Evolutionary conservation across 2,888 invertebrate genomes (phyloP).

Genomic region (Morinoia aosen): DNA sequence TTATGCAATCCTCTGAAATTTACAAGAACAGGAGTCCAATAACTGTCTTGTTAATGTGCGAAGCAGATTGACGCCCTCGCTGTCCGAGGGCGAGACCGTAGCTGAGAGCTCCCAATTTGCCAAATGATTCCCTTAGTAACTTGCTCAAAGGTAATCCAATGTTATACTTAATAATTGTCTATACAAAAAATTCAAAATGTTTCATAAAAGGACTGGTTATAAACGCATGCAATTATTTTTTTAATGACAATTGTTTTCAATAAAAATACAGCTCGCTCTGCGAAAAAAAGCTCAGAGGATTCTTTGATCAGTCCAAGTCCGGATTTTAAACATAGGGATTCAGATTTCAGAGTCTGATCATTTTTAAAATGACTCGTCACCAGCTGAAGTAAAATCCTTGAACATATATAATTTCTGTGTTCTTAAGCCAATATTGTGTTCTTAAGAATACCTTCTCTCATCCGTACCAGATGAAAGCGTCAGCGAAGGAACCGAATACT

Average conservation of each 20-base stretch:
- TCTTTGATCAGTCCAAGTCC: background rate
- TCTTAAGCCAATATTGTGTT: background rate
- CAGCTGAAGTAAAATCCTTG: background rate
- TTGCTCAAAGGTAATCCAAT: no score
- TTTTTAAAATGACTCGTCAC: background rate
- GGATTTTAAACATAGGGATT: background rate
- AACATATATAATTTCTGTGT: background rate
- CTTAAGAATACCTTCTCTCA: background rate
- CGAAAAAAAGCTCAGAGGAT: background rate
- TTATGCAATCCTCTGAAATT: background rate
- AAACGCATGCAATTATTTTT: background rate
- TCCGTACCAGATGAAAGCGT: background rate
- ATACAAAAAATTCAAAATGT: background rate
- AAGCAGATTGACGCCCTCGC: no score
- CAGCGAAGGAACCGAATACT: conserved; percentile 14
- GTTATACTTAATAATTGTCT: no score
- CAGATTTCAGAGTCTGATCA: background rate
- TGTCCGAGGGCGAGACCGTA: no score
- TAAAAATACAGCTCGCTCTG: background rate
- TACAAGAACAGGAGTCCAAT: no score
- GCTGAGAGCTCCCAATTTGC: no score
- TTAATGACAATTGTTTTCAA: background rate
- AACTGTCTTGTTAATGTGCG: no score
- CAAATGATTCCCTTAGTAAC: no score
- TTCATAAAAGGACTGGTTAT: background rate